These are phyloP conservation scores for Drosophila punjabiensis DNA, from an alignment of 1,140 invertebrate species.

Conservation along the genomic window DNA sequence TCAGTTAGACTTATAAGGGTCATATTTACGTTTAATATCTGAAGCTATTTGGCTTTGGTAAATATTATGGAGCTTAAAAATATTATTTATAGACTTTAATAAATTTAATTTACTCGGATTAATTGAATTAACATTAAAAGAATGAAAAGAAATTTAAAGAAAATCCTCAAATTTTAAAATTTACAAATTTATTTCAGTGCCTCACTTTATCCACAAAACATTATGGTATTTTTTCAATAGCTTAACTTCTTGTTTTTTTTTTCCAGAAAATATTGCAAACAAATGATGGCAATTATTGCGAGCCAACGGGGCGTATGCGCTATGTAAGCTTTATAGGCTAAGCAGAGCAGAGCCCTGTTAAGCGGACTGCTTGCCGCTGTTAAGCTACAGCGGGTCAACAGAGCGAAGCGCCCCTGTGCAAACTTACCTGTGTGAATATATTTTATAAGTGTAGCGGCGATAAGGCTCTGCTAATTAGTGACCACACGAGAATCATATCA, in stretches of 20 bases:
- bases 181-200: neutral
- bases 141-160: neutral
- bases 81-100: too few species aligned
- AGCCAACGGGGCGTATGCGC: conserved; percentile 19
- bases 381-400: conserved; percentile 6
- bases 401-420: neutral
- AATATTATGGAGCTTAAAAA: too few species aligned
- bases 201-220: neutral
- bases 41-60: too few species aligned
- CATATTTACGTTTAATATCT: too few species aligned
- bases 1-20: too few species aligned
- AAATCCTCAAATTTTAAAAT: too few species aligned
- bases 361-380: conserved; percentile 36
- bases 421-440: neutral
- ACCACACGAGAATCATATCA: conserved; percentile 27
- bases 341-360: conserved; percentile 23
- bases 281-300: conserved; percentile 31
- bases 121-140: too few species aligned
- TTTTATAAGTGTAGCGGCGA: neutral
- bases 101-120: too few species aligned
- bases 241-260: conserved; percentile 1
- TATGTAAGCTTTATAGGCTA: conserved; percentile 15
- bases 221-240: conserved; percentile 11
- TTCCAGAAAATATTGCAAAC: conserved; percentile 26
- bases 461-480: conserved; percentile 26